Conservation (phyloP, 2,113 vertebrate genomes). For the Brachypodius melanocephalos region DNA sequence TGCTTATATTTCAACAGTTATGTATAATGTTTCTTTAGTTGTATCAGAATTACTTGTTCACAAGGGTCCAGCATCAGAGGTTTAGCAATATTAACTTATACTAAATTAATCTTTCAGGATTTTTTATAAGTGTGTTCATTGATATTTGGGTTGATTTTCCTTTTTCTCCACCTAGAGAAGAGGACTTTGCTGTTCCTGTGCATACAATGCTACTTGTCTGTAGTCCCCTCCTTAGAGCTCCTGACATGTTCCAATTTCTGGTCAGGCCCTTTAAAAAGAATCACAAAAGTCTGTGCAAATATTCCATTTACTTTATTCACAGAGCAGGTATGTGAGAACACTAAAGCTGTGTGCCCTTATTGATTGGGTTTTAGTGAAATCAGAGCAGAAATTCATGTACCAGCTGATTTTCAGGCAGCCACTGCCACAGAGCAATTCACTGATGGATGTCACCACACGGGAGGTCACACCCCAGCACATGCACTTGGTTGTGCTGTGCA, state of each 20-base stretch:
- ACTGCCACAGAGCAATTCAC: not conserved
- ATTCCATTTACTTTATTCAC: constrained; percentile 30
- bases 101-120: not conserved
- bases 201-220: not conserved
- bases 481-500: not conserved
- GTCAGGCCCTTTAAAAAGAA: not conserved
- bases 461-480: constrained; percentile 2
- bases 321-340: not conserved
- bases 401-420: constrained; percentile 33
- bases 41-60: not conserved
- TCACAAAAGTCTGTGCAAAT: not conserved
- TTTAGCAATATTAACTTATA: not conserved
- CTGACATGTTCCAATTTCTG: not conserved
- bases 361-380: constrained; percentile 48
- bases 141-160: not conserved
- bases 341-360: not conserved
- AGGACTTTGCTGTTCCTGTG: not conserved
- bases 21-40: not conserved
- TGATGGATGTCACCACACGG: constrained; percentile 41
- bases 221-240: not conserved
- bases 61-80: not conserved
- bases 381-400: constrained; percentile 37
- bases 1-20: not conserved
- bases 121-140: not conserved
- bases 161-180: not conserved